phyloP scores from a whole-genome alignment of 2,113 vertebrate species.

The Lepidothrix coronata region DNA sequence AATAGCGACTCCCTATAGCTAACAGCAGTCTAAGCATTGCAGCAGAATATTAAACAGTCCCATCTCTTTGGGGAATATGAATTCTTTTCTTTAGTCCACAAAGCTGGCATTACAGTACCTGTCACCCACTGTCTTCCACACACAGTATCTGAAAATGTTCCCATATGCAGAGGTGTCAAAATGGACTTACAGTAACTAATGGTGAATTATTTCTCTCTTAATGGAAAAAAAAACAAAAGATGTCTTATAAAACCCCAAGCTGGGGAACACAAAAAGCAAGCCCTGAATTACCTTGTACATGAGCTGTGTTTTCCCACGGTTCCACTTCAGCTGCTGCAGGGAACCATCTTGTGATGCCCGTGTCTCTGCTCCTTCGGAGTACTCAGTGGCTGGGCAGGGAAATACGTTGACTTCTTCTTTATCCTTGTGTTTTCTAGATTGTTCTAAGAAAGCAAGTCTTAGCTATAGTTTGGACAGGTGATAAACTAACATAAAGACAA shows the following conservation, averaged over 20 bases:
- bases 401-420: not conserved
- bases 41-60: slow-evolving; percentile 13
- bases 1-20: not conserved
- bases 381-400: not conserved
- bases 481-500: not conserved
- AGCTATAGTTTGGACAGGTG: not conserved
- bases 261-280: not conserved
- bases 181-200: not conserved
- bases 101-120: not conserved
- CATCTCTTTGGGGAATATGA: not conserved
- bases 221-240: not conserved
- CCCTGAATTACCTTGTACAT: not conserved
- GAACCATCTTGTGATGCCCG: fast-evolving
- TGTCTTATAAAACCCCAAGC: not conserved
- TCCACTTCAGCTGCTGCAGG: not conserved
- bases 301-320: fast-evolving
- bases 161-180: not conserved
- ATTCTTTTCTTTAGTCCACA: not conserved
- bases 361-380: fast-evolving
- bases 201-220: not conserved
- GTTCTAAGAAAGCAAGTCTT: not conserved
- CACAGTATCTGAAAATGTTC: not conserved
- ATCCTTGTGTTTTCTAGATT: not conserved
- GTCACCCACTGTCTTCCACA: not conserved
- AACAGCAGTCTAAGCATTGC: not conserved